phyloP scores from a whole-genome alignment of 2,113 vertebrate genomes.

The Oreamnos americanus region DNA sequence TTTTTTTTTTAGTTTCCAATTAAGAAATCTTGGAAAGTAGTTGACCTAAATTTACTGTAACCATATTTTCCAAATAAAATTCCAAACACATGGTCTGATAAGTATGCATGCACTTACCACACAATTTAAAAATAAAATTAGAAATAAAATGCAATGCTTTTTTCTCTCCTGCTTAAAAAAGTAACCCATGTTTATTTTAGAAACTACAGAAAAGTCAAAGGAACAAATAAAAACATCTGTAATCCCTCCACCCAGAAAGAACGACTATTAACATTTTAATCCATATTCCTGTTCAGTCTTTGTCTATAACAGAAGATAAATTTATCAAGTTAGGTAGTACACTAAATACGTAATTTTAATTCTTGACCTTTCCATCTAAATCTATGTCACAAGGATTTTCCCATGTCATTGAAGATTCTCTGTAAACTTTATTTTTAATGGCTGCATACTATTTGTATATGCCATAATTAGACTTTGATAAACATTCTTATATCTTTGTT shows the following conservation, averaged over 20 bases:
- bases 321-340: neutral
- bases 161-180: neutral
- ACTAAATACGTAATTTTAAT: neutral
- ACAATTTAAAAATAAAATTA: slow-evolving; percentile 50
- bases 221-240: neutral
- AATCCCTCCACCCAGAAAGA: neutral
- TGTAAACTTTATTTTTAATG: neutral
- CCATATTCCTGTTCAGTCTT: neutral
- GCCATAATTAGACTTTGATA: neutral
- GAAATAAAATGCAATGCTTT: slow-evolving; percentile 5
- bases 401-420: neutral
- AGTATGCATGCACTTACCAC: slow-evolving; percentile 23
- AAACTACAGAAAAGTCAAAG: neutral
- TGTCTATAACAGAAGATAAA: neutral
- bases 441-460: neutral
- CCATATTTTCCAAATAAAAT: slow-evolving; percentile 71
- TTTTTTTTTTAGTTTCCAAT: slow-evolving; percentile 52
- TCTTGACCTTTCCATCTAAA: neutral
- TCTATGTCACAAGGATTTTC: neutral
- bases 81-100: slow-evolving; percentile 51
- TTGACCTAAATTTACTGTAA: slow-evolving; percentile 70
- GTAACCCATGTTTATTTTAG: neutral
- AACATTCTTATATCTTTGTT: neutral
- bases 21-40: slow-evolving; percentile 69
- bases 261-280: neutral